These are phyloP conservation scores for Lordiphosa stackelbergi DNA, from an alignment of 1,140 invertebrate species.

Conservation along the genomic window DNA sequence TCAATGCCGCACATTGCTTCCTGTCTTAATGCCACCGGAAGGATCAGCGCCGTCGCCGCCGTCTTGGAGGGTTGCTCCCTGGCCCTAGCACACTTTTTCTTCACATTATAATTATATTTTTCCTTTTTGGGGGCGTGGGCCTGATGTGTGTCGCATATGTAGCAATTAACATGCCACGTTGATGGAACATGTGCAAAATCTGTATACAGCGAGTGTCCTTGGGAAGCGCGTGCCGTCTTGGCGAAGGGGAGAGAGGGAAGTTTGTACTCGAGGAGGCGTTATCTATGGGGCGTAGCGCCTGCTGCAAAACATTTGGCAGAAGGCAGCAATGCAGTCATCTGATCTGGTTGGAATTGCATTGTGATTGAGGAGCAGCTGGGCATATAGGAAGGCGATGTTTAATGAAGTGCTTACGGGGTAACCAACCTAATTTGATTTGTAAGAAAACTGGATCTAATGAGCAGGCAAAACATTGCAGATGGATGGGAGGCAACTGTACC, in stretches of 20 bases:
- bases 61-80: slow-evolving; percentile 38
- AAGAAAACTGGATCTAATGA: slow-evolving; percentile 9
- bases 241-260: slow-evolving; percentile 1
- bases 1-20: slow-evolving; percentile 70
- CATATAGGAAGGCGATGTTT: slow-evolving; percentile 9
- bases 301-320: slow-evolving; percentile 47
- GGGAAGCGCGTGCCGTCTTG: slow-evolving; percentile 49
- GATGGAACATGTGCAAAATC: slow-evolving; percentile 62
- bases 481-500: slow-evolving; percentile 1
- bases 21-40: slow-evolving; percentile 67
- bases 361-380: slow-evolving; percentile 13
- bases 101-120: neutral
- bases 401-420: slow-evolving; percentile 14
- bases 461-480: neutral
- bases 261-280: slow-evolving; percentile 27
- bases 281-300: slow-evolving; percentile 45
- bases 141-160: slow-evolving; percentile 69
- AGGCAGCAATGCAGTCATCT: slow-evolving; percentile 32
- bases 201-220: slow-evolving; percentile 34
- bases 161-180: slow-evolving; percentile 60
- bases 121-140: slow-evolving; percentile 50
- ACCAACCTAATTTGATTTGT: slow-evolving; percentile 11
- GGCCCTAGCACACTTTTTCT: slow-evolving; percentile 21
- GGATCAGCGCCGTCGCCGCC: slow-evolving; percentile 43
- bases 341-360: slow-evolving; percentile 32